These are phyloP conservation scores for Spialia ferax DNA, from an alignment of 2,888 invertebrate species.

Conservation along the genomic window DNA sequence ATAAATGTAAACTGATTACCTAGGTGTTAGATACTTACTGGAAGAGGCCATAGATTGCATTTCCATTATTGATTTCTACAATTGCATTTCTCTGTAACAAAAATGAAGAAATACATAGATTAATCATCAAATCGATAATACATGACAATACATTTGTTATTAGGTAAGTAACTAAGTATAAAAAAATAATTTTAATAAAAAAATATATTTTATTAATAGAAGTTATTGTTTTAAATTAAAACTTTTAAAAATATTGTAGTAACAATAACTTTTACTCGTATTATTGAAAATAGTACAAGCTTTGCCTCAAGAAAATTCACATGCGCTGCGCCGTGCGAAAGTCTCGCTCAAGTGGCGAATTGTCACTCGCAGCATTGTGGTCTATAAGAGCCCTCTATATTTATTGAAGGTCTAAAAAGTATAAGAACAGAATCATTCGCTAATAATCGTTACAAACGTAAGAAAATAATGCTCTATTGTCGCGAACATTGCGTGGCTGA, in stretches of 20 bases:
- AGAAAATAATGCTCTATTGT: conserved; percentile 76
- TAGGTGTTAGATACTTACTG: conserved; percentile 54
- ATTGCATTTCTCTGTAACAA: conserved; percentile 55
- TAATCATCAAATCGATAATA: neutral
- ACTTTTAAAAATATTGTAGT: too few relatives aligned
- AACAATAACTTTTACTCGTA: neutral
- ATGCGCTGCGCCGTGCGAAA: conserved; percentile 59
- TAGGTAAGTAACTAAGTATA: too few relatives aligned
- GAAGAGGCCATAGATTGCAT: conserved; percentile 68
- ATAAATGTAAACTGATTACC: conserved; percentile 48
- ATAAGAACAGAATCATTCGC: conserved; percentile 67
- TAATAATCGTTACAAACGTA: conserved; percentile 79
- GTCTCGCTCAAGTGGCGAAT: conserved; percentile 52
- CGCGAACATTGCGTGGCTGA: conserved; percentile 54
- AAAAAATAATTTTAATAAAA: too few relatives aligned
- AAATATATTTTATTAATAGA: too few relatives aligned
- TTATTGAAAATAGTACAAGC: too few relatives aligned
- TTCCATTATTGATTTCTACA: conserved; percentile 53
- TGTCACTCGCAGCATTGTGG: conserved; percentile 47
- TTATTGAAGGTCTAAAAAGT: conserved; percentile 55
- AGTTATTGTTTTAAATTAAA: too few relatives aligned
- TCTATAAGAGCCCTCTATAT: conserved; percentile 62
- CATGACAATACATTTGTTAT: too few relatives aligned
- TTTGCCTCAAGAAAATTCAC: conserved; percentile 50
- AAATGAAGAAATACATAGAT: conserved; percentile 9